Base-by-base conservation (phyloP, 2,113 vertebrate genomes). In the Ceyx cyanopectus region DNA sequence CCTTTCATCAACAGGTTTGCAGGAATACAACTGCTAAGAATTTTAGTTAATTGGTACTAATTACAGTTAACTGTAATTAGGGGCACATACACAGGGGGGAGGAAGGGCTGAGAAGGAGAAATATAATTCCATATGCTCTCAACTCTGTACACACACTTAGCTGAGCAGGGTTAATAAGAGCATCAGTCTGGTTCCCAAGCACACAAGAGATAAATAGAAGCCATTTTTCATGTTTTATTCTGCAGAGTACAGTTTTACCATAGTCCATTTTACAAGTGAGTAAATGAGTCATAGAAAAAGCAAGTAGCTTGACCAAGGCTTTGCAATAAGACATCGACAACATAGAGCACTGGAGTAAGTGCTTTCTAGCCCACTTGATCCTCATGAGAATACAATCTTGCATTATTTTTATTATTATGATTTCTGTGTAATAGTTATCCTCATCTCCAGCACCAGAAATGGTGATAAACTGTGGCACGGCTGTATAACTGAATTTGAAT, bases 181-280 rank as follows among this genome's bases (percentile, higher is more conserved):
- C 65, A 94, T 94, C 91, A 89, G 81, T 22, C 56, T 87, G 75
- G 85, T 45, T 92, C 63, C 68, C 16, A 10, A 91, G 85, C 85
- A 89, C 89, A 85, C 12, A 6, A 34, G 76, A 87, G 65, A 61
- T 93, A 96, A 95, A 94, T 95, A 94, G 91, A 93, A 87, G 76
- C 92, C 87, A 95, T 96, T 96, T 96, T 96, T 96, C 94, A 95
- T 87, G 75, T 94, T 93, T 93, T 89, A 93, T 76, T 91, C 85
- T 83, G 81, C 79, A 75, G 72, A 78, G 61, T 54, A 89, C 84
- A 92, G 48, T 92, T 93, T 87, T 57, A 91, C 85, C 85, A 70
- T 37, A 65, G 75, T 53, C 85, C 0, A 0, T 85, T 91, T 95
- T 95, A 92, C 85, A 94, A 92, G 87, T 78, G 94, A 85, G 91